Percentiles rank a stretch among this genome's conserved stretches.
phyloP scores from a whole-genome alignment of 2,888 invertebrate species.

The Tenthredo amoena region DNA sequence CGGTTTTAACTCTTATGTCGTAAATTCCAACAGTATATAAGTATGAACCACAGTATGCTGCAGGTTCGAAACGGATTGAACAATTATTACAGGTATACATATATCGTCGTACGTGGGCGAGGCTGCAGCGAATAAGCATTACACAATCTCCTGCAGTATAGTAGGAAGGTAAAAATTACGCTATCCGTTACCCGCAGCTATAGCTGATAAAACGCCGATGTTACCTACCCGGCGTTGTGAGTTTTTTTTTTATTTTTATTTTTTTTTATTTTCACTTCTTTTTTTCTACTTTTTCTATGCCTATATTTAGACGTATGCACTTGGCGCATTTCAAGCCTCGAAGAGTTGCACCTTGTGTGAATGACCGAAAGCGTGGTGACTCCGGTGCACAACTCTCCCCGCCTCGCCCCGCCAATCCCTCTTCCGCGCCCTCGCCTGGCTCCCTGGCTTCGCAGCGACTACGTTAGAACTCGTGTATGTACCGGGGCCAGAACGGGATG shows the following conservation, averaged over 20 bases:
- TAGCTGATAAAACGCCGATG: conserved; percentile 32
- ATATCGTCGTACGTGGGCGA: neutral
- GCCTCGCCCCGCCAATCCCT: neutral
- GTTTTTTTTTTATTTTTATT: neutral
- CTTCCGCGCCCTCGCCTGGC: conserved; percentile 22
- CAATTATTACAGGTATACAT: neutral
- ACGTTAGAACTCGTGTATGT: conserved; percentile 55
- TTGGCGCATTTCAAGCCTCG: conserved; percentile 65
- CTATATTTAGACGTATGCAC: conserved; percentile 67
- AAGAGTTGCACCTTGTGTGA: conserved; percentile 70
- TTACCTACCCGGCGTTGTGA: neutral
- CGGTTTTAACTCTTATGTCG: neutral
- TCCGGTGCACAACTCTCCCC: conserved; percentile 43
- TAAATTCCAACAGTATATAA: neutral
- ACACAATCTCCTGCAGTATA: conserved; percentile 32
- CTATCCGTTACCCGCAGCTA: conserved; percentile 30
- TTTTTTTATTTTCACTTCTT: neutral
- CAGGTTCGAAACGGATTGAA: neutral
- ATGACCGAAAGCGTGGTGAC: conserved; percentile 68
- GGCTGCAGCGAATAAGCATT: conserved; percentile 6
- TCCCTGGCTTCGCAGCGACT: conserved; percentile 53
- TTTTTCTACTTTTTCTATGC: conserved; percentile 48
- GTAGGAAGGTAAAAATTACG: conserved; percentile 23
- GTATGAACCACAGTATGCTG: neutral
- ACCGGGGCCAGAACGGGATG: conserved; percentile 17